phyloP scores from a whole-genome alignment of 64 coral and sea anemone genomes.

The Montipora cactus region DNA sequence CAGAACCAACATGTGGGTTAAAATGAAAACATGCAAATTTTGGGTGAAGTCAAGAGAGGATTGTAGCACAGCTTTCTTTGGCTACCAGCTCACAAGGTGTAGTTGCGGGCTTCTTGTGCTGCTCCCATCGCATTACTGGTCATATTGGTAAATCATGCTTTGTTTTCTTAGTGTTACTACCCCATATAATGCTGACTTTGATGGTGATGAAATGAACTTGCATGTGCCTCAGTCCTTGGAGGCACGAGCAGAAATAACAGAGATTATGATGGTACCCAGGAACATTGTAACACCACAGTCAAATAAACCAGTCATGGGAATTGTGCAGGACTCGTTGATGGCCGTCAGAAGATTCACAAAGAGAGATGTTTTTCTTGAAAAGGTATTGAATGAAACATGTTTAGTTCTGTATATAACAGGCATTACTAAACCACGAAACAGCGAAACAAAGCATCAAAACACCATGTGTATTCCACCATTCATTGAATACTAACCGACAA shows the following conservation, averaged over 20 bases:
- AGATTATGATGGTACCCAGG: constrained; percentile 98
- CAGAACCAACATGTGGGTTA: too few species aligned
- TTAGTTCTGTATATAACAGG: background rate
- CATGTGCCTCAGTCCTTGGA: constrained; percentile 97
- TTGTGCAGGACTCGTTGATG: constrained; percentile 96
- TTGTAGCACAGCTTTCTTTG: too few species aligned
- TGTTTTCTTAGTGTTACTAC: constrained; percentile 88
- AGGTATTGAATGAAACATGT: constrained; percentile 46
- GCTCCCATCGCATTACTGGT: background rate
- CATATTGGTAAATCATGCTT: background rate
- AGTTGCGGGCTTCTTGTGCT: too few species aligned
- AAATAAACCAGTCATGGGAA: constrained; percentile 99
- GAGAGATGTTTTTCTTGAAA: constrained; percentile 95
- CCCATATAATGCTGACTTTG: constrained; percentile 99
- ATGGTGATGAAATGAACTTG: constrained; percentile 99
- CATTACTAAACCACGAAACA: too few species aligned
- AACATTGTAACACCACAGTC: constrained; percentile 96
- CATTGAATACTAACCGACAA: too few species aligned
- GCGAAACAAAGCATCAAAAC: too few species aligned
- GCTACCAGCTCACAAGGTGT: too few species aligned
- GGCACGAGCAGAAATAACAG: constrained; percentile 90
- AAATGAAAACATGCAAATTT: too few species aligned
- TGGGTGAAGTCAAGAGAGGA: too few species aligned
- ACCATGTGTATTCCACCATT: too few species aligned
- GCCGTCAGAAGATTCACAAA: constrained; percentile 94